phyloP scores from a whole-genome alignment of 1,140 invertebrate genomes.

The Chelonus insularis region DNA sequence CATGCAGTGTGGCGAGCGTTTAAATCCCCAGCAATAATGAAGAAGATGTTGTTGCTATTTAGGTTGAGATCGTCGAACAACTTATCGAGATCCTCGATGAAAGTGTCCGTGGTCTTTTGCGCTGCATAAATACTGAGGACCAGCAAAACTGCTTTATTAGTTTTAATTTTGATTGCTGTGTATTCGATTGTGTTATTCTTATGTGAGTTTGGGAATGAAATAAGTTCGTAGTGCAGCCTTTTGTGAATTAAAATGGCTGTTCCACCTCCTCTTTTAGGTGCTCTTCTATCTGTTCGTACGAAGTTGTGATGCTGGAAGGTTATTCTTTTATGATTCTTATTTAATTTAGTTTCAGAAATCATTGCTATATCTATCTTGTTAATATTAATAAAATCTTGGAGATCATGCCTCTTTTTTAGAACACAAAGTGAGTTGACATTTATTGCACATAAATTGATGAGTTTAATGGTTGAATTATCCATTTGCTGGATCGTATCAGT shows the following conservation, averaged over 20 bases:
- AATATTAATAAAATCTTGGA: slow-evolving; percentile 5
- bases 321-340: not conserved
- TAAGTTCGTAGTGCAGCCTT: no score
- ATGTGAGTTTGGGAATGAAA: not conserved
- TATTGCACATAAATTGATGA: slow-evolving; percentile 14
- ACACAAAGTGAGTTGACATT: slow-evolving; percentile 18
- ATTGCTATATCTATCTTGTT: slow-evolving; percentile 18
- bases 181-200: slow-evolving; percentile 27
- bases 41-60: not conserved
- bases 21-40: slow-evolving; percentile 20
- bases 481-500: no score
- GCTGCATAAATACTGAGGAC: slow-evolving; percentile 19
- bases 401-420: slow-evolving; percentile 6
- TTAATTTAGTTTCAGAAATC: slow-evolving; percentile 26
- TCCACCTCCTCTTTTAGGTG: slow-evolving; percentile 16
- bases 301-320: no score
- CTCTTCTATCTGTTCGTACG: slow-evolving; percentile 17
- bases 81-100: slow-evolving; percentile 7
- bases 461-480: not conserved
- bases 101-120: not conserved
- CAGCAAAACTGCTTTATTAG: not conserved
- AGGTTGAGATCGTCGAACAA: slow-evolving; percentile 13
- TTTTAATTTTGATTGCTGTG: slow-evolving; percentile 40
- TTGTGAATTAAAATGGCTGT: slow-evolving; percentile 25
- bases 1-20: slow-evolving; percentile 11